Evolutionary conservation across 1,140 invertebrate genomes (phyloP).

Genomic region (Platyscapa corneri): DNA sequence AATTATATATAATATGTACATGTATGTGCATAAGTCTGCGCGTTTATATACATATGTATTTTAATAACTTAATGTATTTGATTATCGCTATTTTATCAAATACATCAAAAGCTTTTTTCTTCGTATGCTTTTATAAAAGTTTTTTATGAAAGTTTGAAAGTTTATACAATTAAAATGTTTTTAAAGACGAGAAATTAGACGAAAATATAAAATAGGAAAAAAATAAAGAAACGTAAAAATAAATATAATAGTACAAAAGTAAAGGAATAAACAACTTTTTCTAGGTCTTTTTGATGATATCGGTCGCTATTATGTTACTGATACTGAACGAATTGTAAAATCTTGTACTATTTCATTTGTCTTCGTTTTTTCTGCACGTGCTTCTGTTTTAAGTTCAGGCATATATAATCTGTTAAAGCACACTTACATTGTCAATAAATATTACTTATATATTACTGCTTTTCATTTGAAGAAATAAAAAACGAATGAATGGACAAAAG

Average conservation of each 20-base stretch:
- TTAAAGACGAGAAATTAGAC: no score
- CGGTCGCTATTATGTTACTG: constrained; percentile 27
- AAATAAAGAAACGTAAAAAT: not conserved
- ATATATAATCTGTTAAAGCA: constrained; percentile 57
- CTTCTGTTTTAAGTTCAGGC: constrained; percentile 34
- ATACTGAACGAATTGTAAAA: no score
- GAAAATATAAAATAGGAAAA: no score
- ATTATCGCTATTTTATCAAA: not conserved
- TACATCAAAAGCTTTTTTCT: not conserved
- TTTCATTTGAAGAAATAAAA: constrained; percentile 63
- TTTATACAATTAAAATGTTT: no score
- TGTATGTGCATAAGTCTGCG: no score
- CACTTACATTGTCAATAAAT: constrained; percentile 73
- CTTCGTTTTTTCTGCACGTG: constrained; percentile 10
- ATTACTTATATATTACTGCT: constrained; percentile 72
- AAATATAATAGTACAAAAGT: not conserved
- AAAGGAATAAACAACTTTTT: not conserved
- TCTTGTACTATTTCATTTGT: not conserved
- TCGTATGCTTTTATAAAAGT: not conserved
- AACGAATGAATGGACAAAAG: constrained; percentile 8
- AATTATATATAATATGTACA: no score
- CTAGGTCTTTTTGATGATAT: not conserved
- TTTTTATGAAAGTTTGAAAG: no score
- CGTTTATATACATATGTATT: no score
- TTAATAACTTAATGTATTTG: no score